These are phyloP conservation scores for Helostoma temminkii DNA, from an alignment of 2,797 vertebrate genomes.

Conservation along the genomic window DNA sequence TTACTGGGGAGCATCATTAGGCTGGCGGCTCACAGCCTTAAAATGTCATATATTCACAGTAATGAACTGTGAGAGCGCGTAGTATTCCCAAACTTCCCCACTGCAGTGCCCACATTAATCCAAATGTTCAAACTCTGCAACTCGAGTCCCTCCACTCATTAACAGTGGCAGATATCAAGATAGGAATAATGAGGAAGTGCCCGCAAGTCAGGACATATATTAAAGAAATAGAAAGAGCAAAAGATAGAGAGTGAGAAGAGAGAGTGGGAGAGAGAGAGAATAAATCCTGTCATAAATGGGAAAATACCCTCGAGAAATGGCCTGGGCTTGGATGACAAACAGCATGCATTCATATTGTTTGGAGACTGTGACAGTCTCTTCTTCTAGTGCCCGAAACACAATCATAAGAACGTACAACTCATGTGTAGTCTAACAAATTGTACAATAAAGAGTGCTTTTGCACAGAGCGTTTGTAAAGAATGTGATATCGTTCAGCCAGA, in stretches of 20 bases:
- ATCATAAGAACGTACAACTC: conserved; percentile 60
- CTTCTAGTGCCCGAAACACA: conserved; percentile 56
- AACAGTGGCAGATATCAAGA: conserved; percentile 87
- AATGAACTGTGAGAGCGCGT: conserved; percentile 81
- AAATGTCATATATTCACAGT: conserved; percentile 85
- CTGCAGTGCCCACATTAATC: conserved; percentile 84
- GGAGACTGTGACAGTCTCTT: conserved; percentile 62
- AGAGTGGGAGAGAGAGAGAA: conserved; percentile 26
- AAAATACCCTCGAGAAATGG: conserved; percentile 77
- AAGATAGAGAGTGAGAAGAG: conserved; percentile 27
- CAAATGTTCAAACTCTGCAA: conserved; percentile 77
- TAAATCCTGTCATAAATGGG: conserved; percentile 79
- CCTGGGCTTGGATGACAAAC: conserved; percentile 71
- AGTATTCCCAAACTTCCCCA: conserved; percentile 82
- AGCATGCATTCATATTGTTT: conserved; percentile 70
- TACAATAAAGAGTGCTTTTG: conserved; percentile 47
- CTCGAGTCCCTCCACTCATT: conserved; percentile 85
- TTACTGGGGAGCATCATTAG: conserved; percentile 84
- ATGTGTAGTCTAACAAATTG: conserved; percentile 43
- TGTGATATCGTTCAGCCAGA: conserved; percentile 6
- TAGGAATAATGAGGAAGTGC: conserved; percentile 88
- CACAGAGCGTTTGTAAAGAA: conserved; percentile 32
- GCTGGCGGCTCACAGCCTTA: conserved; percentile 78
- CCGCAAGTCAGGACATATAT: conserved; percentile 84
- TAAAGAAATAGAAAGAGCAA: conserved; percentile 65